Evolutionary conservation across 2,888 invertebrate species (phyloP).

Genomic region (Spialia ferax): DNA sequence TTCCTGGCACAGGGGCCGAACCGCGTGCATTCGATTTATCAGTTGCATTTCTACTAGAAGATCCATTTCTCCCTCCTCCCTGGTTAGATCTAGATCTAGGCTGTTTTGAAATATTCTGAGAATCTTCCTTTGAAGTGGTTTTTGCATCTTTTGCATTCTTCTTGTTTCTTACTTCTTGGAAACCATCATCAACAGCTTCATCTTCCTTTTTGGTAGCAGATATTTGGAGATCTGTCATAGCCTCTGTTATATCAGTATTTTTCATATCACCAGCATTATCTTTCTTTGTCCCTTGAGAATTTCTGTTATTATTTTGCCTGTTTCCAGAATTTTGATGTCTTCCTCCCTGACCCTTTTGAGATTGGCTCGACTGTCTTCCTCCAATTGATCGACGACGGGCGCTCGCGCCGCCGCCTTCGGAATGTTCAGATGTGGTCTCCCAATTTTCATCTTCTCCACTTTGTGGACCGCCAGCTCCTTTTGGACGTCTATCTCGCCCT

Average conservation of each 20-base stretch:
- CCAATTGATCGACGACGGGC: slow-evolving; percentile 66
- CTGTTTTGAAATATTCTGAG: slow-evolving; percentile 62
- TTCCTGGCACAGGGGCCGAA: slow-evolving; percentile 66
- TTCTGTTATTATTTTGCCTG: slow-evolving; percentile 68
- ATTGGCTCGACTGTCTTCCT: slow-evolving; percentile 61
- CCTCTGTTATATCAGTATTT: slow-evolving; percentile 72
- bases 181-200: slow-evolving; percentile 89
- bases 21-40: slow-evolving; percentile 73
- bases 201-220: slow-evolving; percentile 74
- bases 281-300: slow-evolving; percentile 65
- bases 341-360: slow-evolving; percentile 65
- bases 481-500: slow-evolving; percentile 76
- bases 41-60: slow-evolving; percentile 72
- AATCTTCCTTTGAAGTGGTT: slow-evolving; percentile 69
- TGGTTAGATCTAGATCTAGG: slow-evolving; percentile 81
- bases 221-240: slow-evolving; percentile 75
- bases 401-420: slow-evolving; percentile 83
- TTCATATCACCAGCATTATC: slow-evolving; percentile 65
- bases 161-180: slow-evolving; percentile 94
- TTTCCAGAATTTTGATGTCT: slow-evolving; percentile 72
- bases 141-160: slow-evolving; percentile 89
- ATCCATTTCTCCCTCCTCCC: slow-evolving; percentile 77
- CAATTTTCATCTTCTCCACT: slow-evolving; percentile 89
- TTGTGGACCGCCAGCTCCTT: slow-evolving; percentile 66
- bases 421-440: slow-evolving; percentile 95